Percentiles rank a stretch among this genome's conserved stretches.
Evolutionary conservation across 2,113 vertebrate species (phyloP).

Genomic region (Talpa occidentalis): DNA sequence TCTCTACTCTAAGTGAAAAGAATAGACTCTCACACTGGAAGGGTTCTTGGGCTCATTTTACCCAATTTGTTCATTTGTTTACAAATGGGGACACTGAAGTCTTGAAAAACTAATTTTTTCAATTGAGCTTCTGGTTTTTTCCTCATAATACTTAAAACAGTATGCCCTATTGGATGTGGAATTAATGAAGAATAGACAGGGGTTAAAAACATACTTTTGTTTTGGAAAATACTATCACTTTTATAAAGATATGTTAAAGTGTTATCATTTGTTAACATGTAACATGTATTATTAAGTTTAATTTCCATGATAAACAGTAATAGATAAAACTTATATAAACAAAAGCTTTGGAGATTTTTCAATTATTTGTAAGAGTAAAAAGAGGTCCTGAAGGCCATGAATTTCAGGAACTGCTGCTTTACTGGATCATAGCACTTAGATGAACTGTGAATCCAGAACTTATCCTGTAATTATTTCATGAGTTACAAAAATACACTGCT

Average conservation of each 20-base stretch:
- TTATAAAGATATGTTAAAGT: not conserved
- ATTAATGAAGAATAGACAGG: not conserved
- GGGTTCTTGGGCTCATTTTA: not conserved
- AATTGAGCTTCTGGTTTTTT: not conserved
- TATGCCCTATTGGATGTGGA: not conserved
- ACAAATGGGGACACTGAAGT: not conserved
- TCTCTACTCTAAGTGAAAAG: not conserved
- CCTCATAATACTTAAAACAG: not conserved
- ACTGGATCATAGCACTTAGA: not conserved
- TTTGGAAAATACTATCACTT: slow-evolving; percentile 14
- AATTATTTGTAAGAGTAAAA: not conserved
- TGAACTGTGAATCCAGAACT: not conserved
- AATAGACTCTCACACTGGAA: not conserved
- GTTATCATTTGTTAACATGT: not conserved
- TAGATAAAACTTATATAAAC: not conserved
- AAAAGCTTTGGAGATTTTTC: not conserved
- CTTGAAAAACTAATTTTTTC: slow-evolving; percentile 25
- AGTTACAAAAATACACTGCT: not conserved
- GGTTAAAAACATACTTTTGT: not conserved
- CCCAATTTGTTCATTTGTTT: slow-evolving; percentile 10
- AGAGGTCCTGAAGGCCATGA: not conserved
- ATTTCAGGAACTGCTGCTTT: not conserved
- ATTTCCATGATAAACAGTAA: slow-evolving; percentile 28
- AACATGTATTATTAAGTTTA: not conserved
- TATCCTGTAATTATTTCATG: not conserved